A percentile compares a stretch with the other conserved stretches of the same genome.
phyloP scores from a whole-genome alignment of 1,140 invertebrate genomes.

The Asbolus verrucosus region DNA sequence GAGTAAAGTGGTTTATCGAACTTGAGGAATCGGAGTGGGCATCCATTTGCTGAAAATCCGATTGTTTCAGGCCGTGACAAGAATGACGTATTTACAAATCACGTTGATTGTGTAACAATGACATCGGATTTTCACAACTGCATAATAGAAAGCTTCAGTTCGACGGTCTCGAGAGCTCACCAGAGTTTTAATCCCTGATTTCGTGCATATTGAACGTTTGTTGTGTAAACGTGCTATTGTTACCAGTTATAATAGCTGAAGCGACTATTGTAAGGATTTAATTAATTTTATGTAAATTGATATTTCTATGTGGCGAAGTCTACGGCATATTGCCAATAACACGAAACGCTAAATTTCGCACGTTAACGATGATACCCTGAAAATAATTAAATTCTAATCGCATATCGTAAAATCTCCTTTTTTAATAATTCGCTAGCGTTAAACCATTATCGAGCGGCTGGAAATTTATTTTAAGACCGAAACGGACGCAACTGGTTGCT shows the following conservation, averaged over 20 bases:
- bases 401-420: background rate
- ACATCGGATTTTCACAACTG: constrained; percentile 25
- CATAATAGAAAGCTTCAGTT: constrained; percentile 30
- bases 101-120: constrained; percentile 33
- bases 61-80: constrained; percentile 10
- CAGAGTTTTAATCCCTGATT: constrained; percentile 34
- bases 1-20: constrained; percentile 3
- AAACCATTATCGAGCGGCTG: background rate
- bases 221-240: constrained; percentile 36
- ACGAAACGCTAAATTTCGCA: constrained; percentile 28
- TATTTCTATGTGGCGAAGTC: constrained; percentile 27
- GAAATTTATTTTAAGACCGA: background rate
- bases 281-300: constrained; percentile 40
- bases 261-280: constrained; percentile 36
- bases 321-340: constrained; percentile 27
- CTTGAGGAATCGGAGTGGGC: constrained; percentile 2
- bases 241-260: constrained; percentile 34
- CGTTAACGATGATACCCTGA: background rate
- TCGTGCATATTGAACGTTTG: constrained; percentile 33
- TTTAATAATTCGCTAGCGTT: background rate
- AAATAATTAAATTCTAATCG: constrained; percentile 2
- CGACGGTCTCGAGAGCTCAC: constrained; percentile 24
- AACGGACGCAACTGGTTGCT: constrained; percentile 2
- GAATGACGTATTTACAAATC: constrained; percentile 34
- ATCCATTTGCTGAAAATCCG: constrained; percentile 15